Base-by-base conservation (phyloP, 1,140 invertebrate genomes). In the Anagrus nilaparvatae region DNA sequence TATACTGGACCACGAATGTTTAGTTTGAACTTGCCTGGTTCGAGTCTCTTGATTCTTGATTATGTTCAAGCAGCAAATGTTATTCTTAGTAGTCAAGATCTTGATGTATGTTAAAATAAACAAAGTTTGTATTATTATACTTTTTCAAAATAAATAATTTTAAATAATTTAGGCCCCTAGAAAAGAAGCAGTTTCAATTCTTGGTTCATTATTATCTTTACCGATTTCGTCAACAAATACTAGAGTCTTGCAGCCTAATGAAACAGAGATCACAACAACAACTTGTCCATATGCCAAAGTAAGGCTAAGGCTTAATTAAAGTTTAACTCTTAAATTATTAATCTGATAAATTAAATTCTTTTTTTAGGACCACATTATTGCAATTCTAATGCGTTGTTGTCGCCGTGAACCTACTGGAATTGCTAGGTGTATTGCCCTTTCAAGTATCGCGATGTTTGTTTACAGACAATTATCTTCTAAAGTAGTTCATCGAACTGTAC, bases 21-120 rank as follows among this genome's bases (percentile, higher is more conserved):
- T 43, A 91, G 88, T 27, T 63, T 91, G 8, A 81, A 89, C 49
- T 67, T 97, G 10, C 87, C 89, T 20, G 93, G 92, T 5, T 87
- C 85, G 49, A 85, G 90, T 6, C 68, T 96, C 35, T 69, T 97
- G 2, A 67, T 92, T 8, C 65, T 92, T 17, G 91, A 97, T 68
- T 85, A 96, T 51, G 82, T 97, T 28, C 82, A 89, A 59, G 91
- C 91, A 9, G 84, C 87, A 48, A 87, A 89, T 50, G 78, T 84
- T 5, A 78, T 97, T 48, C 70, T 95, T 24, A 85, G 82, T 48
- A 84, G 80, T 21, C 73, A 79, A 8, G 89, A 95, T 61, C 73
- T 87, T 13, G 71, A 73, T 25, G 80, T 82, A 65, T 71, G 27
- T 48, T 30, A 37, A 42, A 10, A 38, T 25, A 13, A 13, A 30